Base-by-base conservation (phyloP, 2,888 invertebrate genomes). In the Tetranychus truncatus region DNA sequence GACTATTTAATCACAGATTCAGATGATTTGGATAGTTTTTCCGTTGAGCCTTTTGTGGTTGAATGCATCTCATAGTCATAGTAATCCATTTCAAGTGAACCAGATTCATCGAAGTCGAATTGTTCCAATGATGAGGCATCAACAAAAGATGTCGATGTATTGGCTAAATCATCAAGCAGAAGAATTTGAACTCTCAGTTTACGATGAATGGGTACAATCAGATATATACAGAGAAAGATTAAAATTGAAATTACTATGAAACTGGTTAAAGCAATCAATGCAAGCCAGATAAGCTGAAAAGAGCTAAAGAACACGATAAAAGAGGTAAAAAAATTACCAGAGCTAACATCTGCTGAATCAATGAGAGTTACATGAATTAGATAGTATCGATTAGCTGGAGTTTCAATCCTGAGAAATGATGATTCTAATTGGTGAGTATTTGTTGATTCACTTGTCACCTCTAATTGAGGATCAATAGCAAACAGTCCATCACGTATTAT, bases 11-110 rank as follows among this genome's bases (percentile, higher is more conserved):
- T 55, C 15, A 55, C 55, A 55, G 55, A 55, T 7, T 55, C 15
- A 55, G 15, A 15, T 55, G 55, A 55, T 55, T 55, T 55, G 9
- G 55, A 55, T 15, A 55, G 15, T 55, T 55, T 55, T 9, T 55
- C 55, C 1, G 15, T 55, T 55, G 55, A 55, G 15, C 15, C 15
- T 9, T 55, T 55, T 1, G 11, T 9, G 15, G 55, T 55, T 55
- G 55, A 55, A 6, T 21, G n/a, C 11, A 69, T 69, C 6, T 21
- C 69, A 15, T 72, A 72, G 69, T 76, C 76, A 73, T 76, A 76
- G 44, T 76, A 76, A 55, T 76, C 76, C 72, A 76, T 73, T 74
- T 76, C 76, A 45, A 76, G 20, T 46, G 76, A 76, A 24, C 74
- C 74, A 11, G 75, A 72, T 20, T 75, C 75, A 21, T 65, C 72